Conservation (phyloP, 2,113 vertebrate genomes). For the Mormyrus lacerda region DNA sequence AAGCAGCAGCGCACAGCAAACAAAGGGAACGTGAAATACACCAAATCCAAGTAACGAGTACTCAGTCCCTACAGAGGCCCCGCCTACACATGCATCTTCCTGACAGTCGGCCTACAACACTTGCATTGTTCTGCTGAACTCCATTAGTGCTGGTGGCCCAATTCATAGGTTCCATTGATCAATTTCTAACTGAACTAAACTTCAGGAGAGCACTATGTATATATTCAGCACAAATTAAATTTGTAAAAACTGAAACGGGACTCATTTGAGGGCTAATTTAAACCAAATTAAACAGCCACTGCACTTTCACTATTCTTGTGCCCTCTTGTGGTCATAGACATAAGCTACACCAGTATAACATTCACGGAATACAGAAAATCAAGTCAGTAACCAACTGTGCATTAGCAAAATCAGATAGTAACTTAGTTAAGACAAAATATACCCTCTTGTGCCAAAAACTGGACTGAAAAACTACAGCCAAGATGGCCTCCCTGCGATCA, state of each 20-base stretch:
- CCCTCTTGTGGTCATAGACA: not conserved
- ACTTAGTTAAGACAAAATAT: not conserved
- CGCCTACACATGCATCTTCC: not conserved
- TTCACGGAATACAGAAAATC: not conserved
- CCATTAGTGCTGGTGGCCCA: not conserved
- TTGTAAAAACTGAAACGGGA: not conserved
- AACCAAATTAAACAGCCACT: not conserved
- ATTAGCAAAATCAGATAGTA: not conserved
- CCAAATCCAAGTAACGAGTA: not conserved
- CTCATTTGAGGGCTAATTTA: not conserved
- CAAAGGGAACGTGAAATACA: not conserved
- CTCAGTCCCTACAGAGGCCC: not conserved
- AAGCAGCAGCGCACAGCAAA: not conserved
- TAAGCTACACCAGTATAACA: not conserved
- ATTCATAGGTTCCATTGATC: not conserved
- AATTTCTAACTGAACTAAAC: not conserved
- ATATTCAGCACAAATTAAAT: not conserved
- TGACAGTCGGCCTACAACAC: not conserved
- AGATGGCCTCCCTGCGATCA: not conserved
- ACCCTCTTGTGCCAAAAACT: not conserved
- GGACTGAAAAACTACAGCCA: not conserved
- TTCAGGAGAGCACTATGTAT: not conserved
- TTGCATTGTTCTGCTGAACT: not conserved
- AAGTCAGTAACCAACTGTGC: not conserved
- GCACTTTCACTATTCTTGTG: not conserved